Base-by-base conservation (phyloP, 2,888 invertebrate species). In the Cantharis lateralis region DNA sequence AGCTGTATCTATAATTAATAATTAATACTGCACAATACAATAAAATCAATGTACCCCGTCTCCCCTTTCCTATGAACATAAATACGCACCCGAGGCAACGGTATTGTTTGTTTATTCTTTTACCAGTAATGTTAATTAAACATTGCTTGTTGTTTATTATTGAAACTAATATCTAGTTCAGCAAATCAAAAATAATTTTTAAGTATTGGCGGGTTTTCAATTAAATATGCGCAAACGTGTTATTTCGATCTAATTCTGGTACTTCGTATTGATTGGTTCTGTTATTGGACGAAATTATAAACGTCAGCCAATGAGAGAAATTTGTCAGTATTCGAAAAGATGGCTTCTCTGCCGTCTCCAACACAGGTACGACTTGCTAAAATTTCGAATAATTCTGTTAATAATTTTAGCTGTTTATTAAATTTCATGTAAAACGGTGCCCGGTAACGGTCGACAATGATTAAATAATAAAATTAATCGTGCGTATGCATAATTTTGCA, bases 311-410 rank as follows among this genome's bases (percentile, higher is more conserved):
- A 87, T 86, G 78, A 84, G 82, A 78, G 78, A 78, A 78, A 76
- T 81, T 72, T 75, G 84, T 84, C 75, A 87, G 85, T 87, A 88
- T 88, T 82, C 87, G 87, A 87, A 93, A 94, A 93, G 90, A 94
- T 94, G 95, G 94, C 94, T 91, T 92, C 94, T 89, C 91, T 94
- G 93, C 94, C 94, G 90, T 94, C 94, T 91, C 94, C 94, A 90
- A 93, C 93, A 89, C 94, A 94, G 94, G 94, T 94, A 93, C 90
- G 89, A 84, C 81, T 79, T 71, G 82, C 82, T 85, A 85, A 84
- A 80, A 83, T 84, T 83, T 80, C 80, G 82, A 76, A 81, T 76
- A 82, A 80, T 82, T 81, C 80, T 78, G 72, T 78, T 77, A 81
- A 80, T 82, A 78, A 76, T 76, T 78, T 66, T 66, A 18, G n/a